phyloP scores from a whole-genome alignment of 2,888 invertebrate species.

The Eupithecia subfuscata region DNA sequence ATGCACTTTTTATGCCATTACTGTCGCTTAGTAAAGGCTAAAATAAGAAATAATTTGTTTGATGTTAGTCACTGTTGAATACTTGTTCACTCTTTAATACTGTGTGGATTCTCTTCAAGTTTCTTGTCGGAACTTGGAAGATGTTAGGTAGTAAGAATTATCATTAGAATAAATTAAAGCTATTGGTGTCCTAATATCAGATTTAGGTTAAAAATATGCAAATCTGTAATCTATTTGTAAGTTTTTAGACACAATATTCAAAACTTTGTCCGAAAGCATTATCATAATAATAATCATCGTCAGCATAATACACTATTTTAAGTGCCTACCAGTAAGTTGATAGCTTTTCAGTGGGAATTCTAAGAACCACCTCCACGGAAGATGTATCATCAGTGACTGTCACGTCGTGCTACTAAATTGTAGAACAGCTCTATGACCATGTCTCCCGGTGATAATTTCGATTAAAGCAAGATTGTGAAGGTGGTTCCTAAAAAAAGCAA shows the following conservation, averaged over 20 bases:
- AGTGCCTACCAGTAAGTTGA: background rate
- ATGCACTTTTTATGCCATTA: constrained; percentile 9
- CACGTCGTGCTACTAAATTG: background rate
- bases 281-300: background rate
- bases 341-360: background rate
- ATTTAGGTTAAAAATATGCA: constrained; percentile 19
- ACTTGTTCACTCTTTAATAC: constrained; percentile 10
- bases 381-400: background rate
- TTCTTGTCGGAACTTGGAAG: constrained; percentile 22
- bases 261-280: background rate
- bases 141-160: constrained; percentile 37
- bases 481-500: constrained; percentile 36
- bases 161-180: constrained; percentile 43
- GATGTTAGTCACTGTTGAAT: constrained; percentile 29
- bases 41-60: constrained; percentile 2
- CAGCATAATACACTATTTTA: background rate
- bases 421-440: background rate
- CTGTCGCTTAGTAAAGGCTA: constrained; percentile 4
- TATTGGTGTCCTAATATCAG: constrained; percentile 45
- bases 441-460: background rate
- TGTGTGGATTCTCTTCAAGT: constrained; percentile 19
- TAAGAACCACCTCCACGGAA: background rate
- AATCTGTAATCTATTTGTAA: constrained; percentile 16
- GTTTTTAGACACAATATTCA: background rate
- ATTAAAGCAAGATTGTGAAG: background rate